phyloP scores from a whole-genome alignment of 37 sponge, comb jelly and placozoan species.

The Halisarca cf. caerulea region DNA sequence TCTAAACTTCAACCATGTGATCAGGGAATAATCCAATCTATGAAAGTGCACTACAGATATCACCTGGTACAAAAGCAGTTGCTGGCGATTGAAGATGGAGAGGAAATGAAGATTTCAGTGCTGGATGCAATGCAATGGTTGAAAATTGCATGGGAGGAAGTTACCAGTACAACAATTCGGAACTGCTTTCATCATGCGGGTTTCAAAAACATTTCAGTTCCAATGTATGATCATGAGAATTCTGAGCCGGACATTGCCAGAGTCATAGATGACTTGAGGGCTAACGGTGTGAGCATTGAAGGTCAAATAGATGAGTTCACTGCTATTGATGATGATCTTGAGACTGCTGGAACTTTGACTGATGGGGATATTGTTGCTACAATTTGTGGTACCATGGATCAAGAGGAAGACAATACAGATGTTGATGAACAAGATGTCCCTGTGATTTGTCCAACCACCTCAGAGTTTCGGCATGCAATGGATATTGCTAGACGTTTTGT shows the following conservation, averaged over 20 bases:
- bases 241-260: neutral
- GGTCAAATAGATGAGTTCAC: constrained; percentile 5
- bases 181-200: constrained; percentile 34
- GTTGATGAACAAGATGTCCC: constrained; percentile 6
- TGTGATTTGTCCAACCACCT: neutral
- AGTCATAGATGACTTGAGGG: neutral
- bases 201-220: constrained; percentile 9
- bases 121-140: constrained; percentile 37
- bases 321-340: neutral
- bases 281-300: neutral
- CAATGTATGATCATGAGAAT: neutral
- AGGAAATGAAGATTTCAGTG: neutral
- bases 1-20: constrained; percentile 31
- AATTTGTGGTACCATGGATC: neutral
- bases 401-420: constrained; percentile 1
- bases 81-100: neutral
- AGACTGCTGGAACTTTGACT: constrained; percentile 9
- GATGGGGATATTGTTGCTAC: neutral
- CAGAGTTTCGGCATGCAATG: neutral
- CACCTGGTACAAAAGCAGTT: neutral
- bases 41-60: constrained; percentile 33
- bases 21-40: constrained; percentile 18
- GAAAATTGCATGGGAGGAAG: constrained; percentile 26
- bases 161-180: constrained; percentile 2
- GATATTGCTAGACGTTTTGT: constrained; percentile 3